These are phyloP conservation scores for Drosophila auraria DNA, from an alignment of 1,140 invertebrate species.

Conservation along the genomic window DNA sequence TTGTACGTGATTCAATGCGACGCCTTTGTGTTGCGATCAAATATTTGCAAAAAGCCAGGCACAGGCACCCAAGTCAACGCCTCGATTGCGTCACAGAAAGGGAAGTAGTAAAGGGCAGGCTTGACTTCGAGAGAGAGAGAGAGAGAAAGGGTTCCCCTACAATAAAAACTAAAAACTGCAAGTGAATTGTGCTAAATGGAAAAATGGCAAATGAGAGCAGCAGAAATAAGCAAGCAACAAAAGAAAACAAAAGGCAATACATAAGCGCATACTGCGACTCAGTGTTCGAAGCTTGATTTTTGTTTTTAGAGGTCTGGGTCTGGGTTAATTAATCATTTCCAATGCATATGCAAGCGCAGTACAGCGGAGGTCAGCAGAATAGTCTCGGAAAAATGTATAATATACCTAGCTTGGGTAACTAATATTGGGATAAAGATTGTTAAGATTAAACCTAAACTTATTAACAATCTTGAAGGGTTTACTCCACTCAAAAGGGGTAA, in stretches of 20 bases:
- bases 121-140: no score
- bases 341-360: slow-evolving; percentile 43
- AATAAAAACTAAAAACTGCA: neutral
- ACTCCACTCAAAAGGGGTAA: no score
- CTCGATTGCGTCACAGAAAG: slow-evolving; percentile 43
- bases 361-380: neutral
- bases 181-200: slow-evolving; percentile 3
- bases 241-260: slow-evolving; percentile 24
- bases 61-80: slow-evolving; percentile 9
- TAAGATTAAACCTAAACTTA: no score
- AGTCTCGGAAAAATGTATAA: neutral
- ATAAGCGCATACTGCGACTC: slow-evolving; percentile 17
- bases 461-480: no score
- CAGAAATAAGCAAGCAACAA: slow-evolving; percentile 12
- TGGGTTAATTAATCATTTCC: slow-evolving; percentile 81
- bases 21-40: slow-evolving; percentile 60
- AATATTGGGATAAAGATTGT: no score
- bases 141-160: neutral
- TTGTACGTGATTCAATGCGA: slow-evolving; percentile 73
- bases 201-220: slow-evolving; percentile 14
- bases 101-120: slow-evolving; percentile 1
- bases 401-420: no score
- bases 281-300: slow-evolving; percentile 36
- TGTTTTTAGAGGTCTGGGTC: slow-evolving; percentile 73
- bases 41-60: slow-evolving; percentile 32